Base-by-base conservation (phyloP, 2,797 vertebrate species). In the Microctenopoma lineatum region DNA sequence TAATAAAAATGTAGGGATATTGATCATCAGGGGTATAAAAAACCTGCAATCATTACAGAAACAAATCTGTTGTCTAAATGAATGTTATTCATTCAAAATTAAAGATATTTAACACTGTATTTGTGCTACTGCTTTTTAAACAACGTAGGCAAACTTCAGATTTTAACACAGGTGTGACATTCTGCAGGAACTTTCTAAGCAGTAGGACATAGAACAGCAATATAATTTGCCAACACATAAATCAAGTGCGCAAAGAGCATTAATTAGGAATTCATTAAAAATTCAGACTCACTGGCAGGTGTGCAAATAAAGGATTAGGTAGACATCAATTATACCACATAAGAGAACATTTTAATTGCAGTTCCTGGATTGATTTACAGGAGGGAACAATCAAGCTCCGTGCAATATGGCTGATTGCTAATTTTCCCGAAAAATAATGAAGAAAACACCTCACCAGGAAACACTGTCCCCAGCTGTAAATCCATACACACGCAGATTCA, bases 251-350 rank as follows among this genome's bases (percentile, higher is more conserved):
- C 91, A 93, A 92, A 93, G 91, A 92, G 92, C 93, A 94, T 95
- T 94, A 93, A 94, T 95, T 94, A 92, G 87, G 92, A 94, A 95
- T 94, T 95, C 93, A 95, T 94, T 94, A 94, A 94, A 94, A 93
- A 94, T 93, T 90, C 91, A 90, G 87, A 91, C 91, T 93, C 92
- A 93, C 87, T 80, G 85, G 92, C 94, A 94, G 94, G 94, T 95
- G 93, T 93, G 92, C 92, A 95, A 94, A 95, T 95, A 95, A 95
- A 95, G 94, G 94, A 94, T 95, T 94, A 95, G 92, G 87, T 87
- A 93, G 92, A 91, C 92, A 91, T 94, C 92, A 94, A 94, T 95
- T 95, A 94, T 90, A 91, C 88, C 86, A 93, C 92, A 93, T 94
- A 94, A 94, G 93, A 95, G 94, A 89, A 92, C 89, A 90, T 93